Base-by-base conservation (phyloP, 2,113 vertebrate genomes). In the Muntiacus muntjak region DNA sequence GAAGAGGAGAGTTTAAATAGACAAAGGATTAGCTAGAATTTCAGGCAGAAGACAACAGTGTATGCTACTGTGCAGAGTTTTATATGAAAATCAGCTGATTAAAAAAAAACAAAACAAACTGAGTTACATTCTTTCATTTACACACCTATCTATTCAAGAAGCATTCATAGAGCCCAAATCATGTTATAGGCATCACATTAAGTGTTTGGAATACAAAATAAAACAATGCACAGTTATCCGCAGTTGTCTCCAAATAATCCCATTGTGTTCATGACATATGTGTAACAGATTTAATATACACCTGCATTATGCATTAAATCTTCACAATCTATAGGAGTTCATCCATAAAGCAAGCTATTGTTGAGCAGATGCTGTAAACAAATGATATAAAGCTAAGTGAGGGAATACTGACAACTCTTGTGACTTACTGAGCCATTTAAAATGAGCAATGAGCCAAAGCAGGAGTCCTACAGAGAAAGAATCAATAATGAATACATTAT, bases 401-500 rank as follows among this genome's bases (percentile, higher is more conserved):
- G 96, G 89, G 98, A 96, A 43, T 52, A 40, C 82, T 94, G 97
- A 91, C 97, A 98, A 95, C 36, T 83, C 85, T 79, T 93, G 91
- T 97, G 97, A 92, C 93, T 98, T 97, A 96, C 78, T 95, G 97
- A 98, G 93, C 91, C 88, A 89, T 98, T 99, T 97, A 95, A 96
- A 97, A 98, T 98, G 93, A 98, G 98, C 97, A 98, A 96, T 96
- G 94, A 98, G 83, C 89, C 98, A 97, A 92, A 98, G 84, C 89
- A 78, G 58, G 62, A 95, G 47, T 88, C 97, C 92, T 95, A 36
- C 89, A 84, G 97, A 96, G 98, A 95, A 98, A 96, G 92, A 98
- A 99, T 98, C 98, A 98, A 98, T 99, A 97, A 93, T 45, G 85
- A 98, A 98, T 97, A 91, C 76, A 98, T 98, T 98, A 98, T 94